phyloP scores from a whole-genome alignment of 2,113 vertebrate genomes.

The Raja brachyura region DNA sequence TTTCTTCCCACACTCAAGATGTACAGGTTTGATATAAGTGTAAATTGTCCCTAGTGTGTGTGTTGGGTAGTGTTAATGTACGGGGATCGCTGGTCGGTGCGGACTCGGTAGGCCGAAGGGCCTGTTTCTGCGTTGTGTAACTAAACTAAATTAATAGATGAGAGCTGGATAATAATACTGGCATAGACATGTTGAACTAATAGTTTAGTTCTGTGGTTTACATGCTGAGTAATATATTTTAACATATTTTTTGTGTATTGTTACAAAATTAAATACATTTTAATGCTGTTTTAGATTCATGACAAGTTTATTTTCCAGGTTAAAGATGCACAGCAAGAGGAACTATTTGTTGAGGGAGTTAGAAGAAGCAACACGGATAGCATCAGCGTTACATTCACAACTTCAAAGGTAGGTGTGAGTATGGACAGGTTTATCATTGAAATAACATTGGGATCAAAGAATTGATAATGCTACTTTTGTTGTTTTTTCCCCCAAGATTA shows the following conservation, averaged over 20 bases:
- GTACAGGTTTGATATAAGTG: too few species aligned
- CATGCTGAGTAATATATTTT: neutral
- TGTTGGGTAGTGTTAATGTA: too few species aligned
- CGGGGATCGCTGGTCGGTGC: too few species aligned
- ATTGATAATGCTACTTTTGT: neutral
- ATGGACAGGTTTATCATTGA: neutral
- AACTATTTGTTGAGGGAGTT: slow-evolving; percentile 84
- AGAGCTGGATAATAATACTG: neutral
- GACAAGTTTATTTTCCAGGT: slow-evolving; percentile 51
- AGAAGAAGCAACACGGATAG: slow-evolving; percentile 80
- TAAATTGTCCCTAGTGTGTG: too few species aligned
- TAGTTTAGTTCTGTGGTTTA: neutral
- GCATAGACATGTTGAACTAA: neutral
- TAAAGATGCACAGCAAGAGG: slow-evolving; percentile 82
- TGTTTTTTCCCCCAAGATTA: too few species aligned
- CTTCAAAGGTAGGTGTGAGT: slow-evolving; percentile 73
- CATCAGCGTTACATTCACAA: slow-evolving; percentile 71
- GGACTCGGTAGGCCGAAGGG: too few species aligned
- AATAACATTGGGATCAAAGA: neutral
- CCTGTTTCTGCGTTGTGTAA: too few species aligned
- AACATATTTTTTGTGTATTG: neutral
- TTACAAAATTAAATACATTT: neutral
- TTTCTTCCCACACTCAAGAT: too few species aligned
- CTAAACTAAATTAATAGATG: too few species aligned
- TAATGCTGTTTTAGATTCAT: neutral